These are phyloP conservation scores for Bubalus kerabau DNA, from an alignment of 2,113 vertebrate genomes.

Conservation along the genomic window DNA sequence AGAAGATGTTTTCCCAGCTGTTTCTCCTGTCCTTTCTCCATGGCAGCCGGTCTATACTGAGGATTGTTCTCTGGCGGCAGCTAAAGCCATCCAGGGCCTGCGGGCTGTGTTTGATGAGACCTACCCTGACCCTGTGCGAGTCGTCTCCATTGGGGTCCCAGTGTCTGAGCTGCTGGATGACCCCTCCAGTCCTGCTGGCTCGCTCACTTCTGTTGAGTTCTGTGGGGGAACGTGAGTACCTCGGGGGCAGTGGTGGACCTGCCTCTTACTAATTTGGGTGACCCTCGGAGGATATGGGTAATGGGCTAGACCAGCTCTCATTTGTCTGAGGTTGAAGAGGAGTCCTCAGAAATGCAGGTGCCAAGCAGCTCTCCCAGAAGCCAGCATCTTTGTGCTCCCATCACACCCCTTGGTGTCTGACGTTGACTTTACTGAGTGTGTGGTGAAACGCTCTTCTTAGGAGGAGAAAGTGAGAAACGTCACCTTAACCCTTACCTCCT, in stretches of 20 bases:
- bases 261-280: neutral
- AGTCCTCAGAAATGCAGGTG: neutral
- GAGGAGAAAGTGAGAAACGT: neutral
- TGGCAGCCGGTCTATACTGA: constrained; percentile 88
- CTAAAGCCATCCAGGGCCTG: constrained; percentile 96
- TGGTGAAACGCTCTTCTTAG: neutral
- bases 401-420: neutral
- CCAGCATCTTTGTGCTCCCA: neutral
- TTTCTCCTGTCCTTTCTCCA: neutral
- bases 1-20: neutral
- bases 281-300: neutral
- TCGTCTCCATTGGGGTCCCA: constrained; percentile 93
- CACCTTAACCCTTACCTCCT: neutral
- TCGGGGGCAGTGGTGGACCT: rapidly evolving
- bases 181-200: constrained; percentile 89
- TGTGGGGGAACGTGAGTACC: constrained; percentile 97
- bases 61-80: constrained; percentile 89
- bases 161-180: constrained; percentile 91
- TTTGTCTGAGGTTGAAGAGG: neutral
- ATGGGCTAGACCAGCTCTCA: neutral
- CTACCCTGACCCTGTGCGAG: constrained; percentile 95
- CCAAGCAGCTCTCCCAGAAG: neutral
- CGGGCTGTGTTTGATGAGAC: constrained; percentile 98
- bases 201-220: constrained; percentile 93
- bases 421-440: neutral